phyloP scores from a whole-genome alignment of 1,140 invertebrate species.

The Bacillus rossius region DNA sequence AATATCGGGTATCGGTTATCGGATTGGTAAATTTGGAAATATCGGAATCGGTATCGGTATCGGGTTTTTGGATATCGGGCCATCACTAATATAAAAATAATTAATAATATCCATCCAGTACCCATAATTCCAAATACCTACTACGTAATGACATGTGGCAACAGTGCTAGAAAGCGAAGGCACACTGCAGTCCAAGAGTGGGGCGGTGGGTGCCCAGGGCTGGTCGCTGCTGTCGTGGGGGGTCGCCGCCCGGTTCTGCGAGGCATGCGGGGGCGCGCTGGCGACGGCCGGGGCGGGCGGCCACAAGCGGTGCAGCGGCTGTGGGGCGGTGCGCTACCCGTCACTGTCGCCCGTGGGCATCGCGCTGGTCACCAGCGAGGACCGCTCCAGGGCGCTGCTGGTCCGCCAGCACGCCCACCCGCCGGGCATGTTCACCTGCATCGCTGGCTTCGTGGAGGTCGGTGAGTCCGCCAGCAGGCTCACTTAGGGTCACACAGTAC shows the following conservation, averaged over 20 bases:
- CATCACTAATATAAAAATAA: no score
- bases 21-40: no score
- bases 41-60: no score
- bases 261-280: not conserved
- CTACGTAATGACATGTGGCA: no score
- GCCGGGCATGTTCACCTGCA: slow-evolving; percentile 49
- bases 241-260: not conserved
- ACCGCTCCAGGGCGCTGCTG: slow-evolving; percentile 44
- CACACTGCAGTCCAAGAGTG: no score
- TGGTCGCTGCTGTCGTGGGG: not conserved
- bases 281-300: slow-evolving; percentile 30
- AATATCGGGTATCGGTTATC: no score
- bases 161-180: no score
- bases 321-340: slow-evolving; percentile 30
- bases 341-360: slow-evolving; percentile 49
- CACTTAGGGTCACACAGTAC: no score
- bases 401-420: slow-evolving; percentile 47
- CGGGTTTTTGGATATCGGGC: no score
- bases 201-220: not conserved
- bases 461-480: slow-evolving; percentile 39
- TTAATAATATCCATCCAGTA: no score
- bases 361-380: slow-evolving; percentile 44
- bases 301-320: slow-evolving; percentile 34
- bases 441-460: slow-evolving; percentile 54
- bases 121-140: no score